Conservation (phyloP, 2,113 vertebrate species). For the Varanus salvator region DNA sequence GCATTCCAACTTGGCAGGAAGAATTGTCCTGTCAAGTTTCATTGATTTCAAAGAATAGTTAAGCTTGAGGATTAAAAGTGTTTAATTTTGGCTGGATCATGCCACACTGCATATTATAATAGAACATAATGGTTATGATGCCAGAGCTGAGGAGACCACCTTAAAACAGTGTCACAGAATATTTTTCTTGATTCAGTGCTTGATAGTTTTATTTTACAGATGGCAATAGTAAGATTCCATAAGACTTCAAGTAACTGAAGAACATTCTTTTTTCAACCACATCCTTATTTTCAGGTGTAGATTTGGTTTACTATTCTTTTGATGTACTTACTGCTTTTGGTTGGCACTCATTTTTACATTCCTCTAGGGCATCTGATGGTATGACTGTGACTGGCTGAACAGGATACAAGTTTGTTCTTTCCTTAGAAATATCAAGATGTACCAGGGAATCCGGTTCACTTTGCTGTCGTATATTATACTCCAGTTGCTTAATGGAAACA, state of each 20-base stretch:
- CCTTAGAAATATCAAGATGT: not conserved
- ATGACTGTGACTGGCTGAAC: not conserved
- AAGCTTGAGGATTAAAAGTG: not conserved
- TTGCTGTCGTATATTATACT: not conserved
- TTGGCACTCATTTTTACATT: not conserved
- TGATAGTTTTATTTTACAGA: not conserved
- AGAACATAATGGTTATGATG: not conserved
- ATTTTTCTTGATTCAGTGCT: not conserved
- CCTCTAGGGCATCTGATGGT: not conserved
- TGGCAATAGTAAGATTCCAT: not conserved
- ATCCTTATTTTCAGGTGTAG: not conserved
- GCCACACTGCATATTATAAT: not conserved
- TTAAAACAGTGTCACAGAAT: not conserved
- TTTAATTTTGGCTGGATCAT: not conserved
- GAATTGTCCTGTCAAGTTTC: no score
- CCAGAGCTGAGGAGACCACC: no score
- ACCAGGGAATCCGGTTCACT: not conserved
- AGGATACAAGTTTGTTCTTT: not conserved
- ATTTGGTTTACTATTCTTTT: slow-evolving; percentile 22
- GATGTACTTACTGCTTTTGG: not conserved
- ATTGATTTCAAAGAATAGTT: not conserved
- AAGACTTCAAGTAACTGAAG: not conserved
- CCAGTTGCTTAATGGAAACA: not conserved
- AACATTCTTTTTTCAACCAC: not conserved
- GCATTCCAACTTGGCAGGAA: no score